Conservation (phyloP, 1,140 invertebrate genomes). For the Halyomorpha halys region DNA sequence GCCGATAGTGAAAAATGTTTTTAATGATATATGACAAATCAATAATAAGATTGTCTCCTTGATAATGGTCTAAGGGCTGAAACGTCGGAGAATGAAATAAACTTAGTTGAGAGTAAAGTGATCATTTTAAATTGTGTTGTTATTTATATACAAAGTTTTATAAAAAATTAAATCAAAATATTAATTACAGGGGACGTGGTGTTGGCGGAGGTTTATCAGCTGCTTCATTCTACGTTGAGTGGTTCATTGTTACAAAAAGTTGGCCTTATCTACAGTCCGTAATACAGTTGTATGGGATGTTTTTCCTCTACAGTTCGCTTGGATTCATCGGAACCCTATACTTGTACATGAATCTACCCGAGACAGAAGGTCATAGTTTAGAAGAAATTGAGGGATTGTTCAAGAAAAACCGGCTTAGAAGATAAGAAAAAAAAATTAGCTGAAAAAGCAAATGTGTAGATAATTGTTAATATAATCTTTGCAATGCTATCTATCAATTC, state of each 20-base stretch:
- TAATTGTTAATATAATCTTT: no score
- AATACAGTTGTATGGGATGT: constrained; percentile 28
- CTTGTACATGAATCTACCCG: constrained; percentile 31
- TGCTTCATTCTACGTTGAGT: constrained; percentile 29
- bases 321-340: constrained; percentile 27
- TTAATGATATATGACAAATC: no score
- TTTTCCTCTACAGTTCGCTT: constrained; percentile 29
- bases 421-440: not conserved
- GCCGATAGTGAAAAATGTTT: no score
- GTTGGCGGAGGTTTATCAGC: constrained; percentile 31
- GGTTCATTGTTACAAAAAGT: constrained; percentile 30
- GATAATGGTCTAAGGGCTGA: no score
- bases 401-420: constrained; percentile 10
- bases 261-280: constrained; percentile 27
- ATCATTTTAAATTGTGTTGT: no score
- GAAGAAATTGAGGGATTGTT: constrained; percentile 31
- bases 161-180: constrained; percentile 20
- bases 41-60: no score
- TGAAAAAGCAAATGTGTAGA: no score
- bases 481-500: no score
- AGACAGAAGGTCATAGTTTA: constrained; percentile 32
- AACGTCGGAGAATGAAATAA: no score
- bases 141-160: no score
- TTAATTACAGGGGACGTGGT: constrained; percentile 29
- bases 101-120: no score